Conservation (phyloP, 2,113 vertebrate genomes). For the Pampusana beccarii region DNA sequence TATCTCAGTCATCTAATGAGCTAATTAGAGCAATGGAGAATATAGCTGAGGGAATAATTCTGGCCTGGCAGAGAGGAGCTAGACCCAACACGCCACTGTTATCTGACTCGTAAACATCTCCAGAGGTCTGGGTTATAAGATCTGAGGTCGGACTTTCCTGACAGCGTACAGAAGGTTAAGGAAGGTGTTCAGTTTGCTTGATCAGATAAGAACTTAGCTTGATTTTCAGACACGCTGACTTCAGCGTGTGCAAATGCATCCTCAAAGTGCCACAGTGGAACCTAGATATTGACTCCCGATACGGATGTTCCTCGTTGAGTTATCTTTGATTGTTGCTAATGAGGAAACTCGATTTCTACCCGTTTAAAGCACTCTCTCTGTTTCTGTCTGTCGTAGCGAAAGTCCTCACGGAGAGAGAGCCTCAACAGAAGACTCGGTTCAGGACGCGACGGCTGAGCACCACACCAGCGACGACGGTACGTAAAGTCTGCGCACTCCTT, state of each 20-base stretch:
- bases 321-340: background rate
- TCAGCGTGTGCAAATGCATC: background rate
- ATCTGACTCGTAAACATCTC: background rate
- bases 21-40: constrained; percentile 23
- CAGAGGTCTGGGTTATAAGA: background rate
- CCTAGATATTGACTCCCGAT: fast-evolving
- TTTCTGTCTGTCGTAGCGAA: constrained; percentile 81
- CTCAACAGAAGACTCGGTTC: constrained; percentile 85
- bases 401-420: constrained; percentile 91
- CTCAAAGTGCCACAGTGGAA: background rate
- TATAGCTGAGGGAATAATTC: background rate
- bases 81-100: background rate
- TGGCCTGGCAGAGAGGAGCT: background rate
- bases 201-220: background rate
- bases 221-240: background rate
- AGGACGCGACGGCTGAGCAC: constrained; percentile 82
- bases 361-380: background rate
- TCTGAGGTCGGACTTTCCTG: background rate
- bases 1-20: constrained; percentile 39
- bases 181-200: background rate
- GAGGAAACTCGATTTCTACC: fast-evolving
- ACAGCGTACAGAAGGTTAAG: background rate
- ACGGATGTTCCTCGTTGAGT: background rate
- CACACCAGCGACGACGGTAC: constrained; percentile 95
- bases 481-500: background rate